Percentiles rank a stretch among this genome's conserved stretches.
phyloP scores from a whole-genome alignment of 35 echinoderm and acorn worm species.

The Amphiura filiformis region DNA sequence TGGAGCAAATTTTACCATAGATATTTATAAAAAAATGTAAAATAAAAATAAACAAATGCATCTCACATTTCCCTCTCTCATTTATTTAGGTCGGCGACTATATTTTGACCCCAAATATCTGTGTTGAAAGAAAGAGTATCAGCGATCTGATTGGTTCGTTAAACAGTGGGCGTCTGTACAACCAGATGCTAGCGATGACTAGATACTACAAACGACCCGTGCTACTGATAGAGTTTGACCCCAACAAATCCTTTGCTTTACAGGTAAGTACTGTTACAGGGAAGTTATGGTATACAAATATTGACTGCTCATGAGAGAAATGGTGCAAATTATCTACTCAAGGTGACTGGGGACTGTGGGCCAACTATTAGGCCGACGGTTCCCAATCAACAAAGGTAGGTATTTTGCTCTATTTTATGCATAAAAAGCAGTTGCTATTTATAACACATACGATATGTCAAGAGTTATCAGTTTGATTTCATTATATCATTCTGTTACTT shows the following conservation, averaged over 20 bases:
- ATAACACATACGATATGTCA: neutral
- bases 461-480: no score
- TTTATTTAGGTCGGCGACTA: conserved; percentile 99
- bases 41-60: no score
- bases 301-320: neutral
- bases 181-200: conserved; percentile 78
- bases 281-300: neutral
- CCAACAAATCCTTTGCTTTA: conserved; percentile 89
- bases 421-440: neutral
- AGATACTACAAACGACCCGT: conserved; percentile 90
- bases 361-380: no score
- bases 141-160: conserved; percentile 97
- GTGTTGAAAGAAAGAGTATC: conserved; percentile 95
- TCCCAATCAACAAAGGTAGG: no score
- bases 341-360: no score
- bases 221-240: conserved; percentile 94
- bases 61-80: no score
- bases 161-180: conserved; percentile 83
- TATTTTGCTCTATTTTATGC: neutral
- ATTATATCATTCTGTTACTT: no score
- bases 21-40: no score
- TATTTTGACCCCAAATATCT: conserved; percentile 95
- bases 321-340: no score
- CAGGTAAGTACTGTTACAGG: conserved; percentile 48
- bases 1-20: no score